Base-by-base conservation (phyloP, 1,140 invertebrate genomes). In the Drosophila persimilis region DNA sequence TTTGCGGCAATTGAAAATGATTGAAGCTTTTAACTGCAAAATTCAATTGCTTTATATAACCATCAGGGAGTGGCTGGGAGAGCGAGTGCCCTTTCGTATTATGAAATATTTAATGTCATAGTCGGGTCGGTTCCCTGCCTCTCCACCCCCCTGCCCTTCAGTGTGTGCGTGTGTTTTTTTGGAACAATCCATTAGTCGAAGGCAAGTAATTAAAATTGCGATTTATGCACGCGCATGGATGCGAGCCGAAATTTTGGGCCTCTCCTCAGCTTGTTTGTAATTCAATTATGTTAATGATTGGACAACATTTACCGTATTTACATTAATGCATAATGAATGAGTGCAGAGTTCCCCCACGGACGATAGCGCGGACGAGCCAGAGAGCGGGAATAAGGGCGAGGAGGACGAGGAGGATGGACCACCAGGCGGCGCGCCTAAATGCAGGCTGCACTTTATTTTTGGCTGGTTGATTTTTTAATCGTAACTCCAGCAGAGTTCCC, bases 271-370 rank as follows among this genome's bases (percentile, higher is more conserved):
- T 81, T 90, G 85, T 90, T 90, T 90, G 89, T 90, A 90, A 90
- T 90, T 90, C 89, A 90, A 90, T 90, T 90, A 90, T 90, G 89
- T 90, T 90, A 90, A 90, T 90, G 89, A 90, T 90, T 90, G 89
- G 81, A 90, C 89, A 90, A 90, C 89, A 90, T 90, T 90, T 90
- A 89, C 84, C 80, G 89, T 90, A 90, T 90, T 90, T 90, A 90
- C 89, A 90, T 90, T 90, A 90, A 90, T 90, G 89, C 89, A 90
- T 90, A 90, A 90, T 90, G 89, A 90, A 90, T 89, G 83, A 88
- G 80, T 64, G 56, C 43, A 44, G 62, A 13, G 20, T 53, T 31
- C 20, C 11, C 35, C 11, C 35, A 4, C 3, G 35, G 24, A 26
- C 24, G 24, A 26, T 4, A 26, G 5, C 24, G 24, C 4, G 24